Conservation (phyloP, 2,113 vertebrate species). For the Nansenia antarctica region DNA sequence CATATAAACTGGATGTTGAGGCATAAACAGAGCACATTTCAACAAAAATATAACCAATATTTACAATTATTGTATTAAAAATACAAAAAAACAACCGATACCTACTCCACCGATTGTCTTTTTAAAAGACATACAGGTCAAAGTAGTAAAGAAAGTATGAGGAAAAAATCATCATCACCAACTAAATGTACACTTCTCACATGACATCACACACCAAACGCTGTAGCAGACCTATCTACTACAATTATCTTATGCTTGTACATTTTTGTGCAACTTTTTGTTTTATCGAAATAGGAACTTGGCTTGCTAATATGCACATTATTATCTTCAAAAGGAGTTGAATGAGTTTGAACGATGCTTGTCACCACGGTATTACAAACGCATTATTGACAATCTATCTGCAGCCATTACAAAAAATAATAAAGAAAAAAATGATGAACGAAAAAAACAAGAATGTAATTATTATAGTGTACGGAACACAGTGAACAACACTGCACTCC, state of each 20-base stretch:
- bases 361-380: conserved; percentile 94
- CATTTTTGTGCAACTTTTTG: conserved; percentile 94
- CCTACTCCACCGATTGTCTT: conserved; percentile 99
- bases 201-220: conserved; percentile 95
- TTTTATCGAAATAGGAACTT: conserved; percentile 80
- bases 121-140: conserved; percentile 99
- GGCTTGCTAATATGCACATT: conserved; percentile 90
- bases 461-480: conserved; percentile 84
- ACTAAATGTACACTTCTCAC: conserved; percentile 99
- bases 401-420: conserved; percentile 78
- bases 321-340: conserved; percentile 87
- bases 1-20: conserved; percentile 98
- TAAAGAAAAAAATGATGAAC: conserved; percentile 74
- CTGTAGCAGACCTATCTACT: conserved; percentile 97
- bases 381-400: conserved; percentile 88
- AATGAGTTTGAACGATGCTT: conserved; percentile 90
- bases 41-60: conserved; percentile 99
- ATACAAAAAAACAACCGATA: conserved; percentile 99
- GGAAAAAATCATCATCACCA: conserved; percentile 90
- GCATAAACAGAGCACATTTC: conserved; percentile 99
- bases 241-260: conserved; percentile 93
- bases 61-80: conserved; percentile 99
- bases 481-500: conserved; percentile 96
- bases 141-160: conserved; percentile 97
- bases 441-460: conserved; percentile 87